Evolutionary conservation across 2,797 vertebrate species (phyloP).

Genomic region (Sphaeramia orbicularis): DNA sequence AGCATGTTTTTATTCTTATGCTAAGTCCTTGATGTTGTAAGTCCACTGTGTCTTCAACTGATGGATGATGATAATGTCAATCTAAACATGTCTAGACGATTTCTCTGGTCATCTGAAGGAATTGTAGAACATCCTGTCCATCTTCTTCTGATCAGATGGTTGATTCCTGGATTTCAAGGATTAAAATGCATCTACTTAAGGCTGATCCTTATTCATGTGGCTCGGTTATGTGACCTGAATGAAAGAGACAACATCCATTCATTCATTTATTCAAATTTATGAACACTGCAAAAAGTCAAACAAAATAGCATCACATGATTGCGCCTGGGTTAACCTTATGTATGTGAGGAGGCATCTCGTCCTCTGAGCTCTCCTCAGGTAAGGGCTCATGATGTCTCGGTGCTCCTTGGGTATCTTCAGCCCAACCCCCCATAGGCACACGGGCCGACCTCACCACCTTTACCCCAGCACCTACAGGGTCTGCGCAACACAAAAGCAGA

Average conservation of each 20-base stretch:
- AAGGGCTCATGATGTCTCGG: slow-evolving; percentile 90
- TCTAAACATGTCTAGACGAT: slow-evolving; percentile 15
- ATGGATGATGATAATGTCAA: slow-evolving; percentile 11
- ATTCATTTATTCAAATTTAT: neutral
- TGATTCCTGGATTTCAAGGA: slow-evolving; percentile 16
- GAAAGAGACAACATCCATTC: neutral
- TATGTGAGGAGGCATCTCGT: slow-evolving; percentile 94
- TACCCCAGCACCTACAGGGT: slow-evolving; percentile 62
- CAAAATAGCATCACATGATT: neutral
- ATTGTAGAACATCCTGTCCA: slow-evolving; percentile 13
- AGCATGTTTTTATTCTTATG: slow-evolving; percentile 5
- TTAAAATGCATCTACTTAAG: slow-evolving; percentile 20
- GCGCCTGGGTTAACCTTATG: slow-evolving; percentile 87
- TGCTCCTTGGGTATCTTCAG: slow-evolving; percentile 87
- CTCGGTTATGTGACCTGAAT: slow-evolving; percentile 80
- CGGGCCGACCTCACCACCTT: slow-evolving; percentile 89
- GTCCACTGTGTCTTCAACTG: slow-evolving; percentile 16
- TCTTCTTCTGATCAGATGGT: slow-evolving; percentile 29
- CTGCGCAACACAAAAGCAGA: slow-evolving; percentile 44
- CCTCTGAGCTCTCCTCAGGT: slow-evolving; percentile 94
- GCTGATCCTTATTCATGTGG: slow-evolving; percentile 24
- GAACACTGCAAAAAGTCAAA: neutral
- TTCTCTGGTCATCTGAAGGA: slow-evolving; percentile 18
- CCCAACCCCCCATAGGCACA: slow-evolving; percentile 96
- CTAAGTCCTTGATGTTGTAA: neutral